Conservation (phyloP, 2,113 vertebrate species). For the Picathartes gymnocephalus region DNA sequence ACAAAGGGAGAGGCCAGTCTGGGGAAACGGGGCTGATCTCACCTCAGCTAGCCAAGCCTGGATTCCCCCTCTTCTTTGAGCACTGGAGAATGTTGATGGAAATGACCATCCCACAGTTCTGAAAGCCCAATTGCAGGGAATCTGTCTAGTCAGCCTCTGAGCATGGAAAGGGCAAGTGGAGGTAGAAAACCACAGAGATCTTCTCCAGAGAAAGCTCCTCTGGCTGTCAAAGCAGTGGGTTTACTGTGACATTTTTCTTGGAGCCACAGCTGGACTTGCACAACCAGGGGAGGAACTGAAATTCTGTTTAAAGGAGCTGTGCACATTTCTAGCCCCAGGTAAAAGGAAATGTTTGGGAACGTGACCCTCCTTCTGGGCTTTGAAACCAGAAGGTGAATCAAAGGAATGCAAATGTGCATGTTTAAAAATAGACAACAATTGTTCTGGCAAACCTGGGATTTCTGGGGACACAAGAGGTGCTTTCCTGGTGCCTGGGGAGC, state of each 20-base stretch:
- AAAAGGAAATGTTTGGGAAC: neutral
- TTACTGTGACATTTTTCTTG: conserved; percentile 26
- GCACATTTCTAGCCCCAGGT: conserved; percentile 46
- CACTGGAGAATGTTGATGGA: neutral
- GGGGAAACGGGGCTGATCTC: neutral
- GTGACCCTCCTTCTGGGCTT: conserved; percentile 2
- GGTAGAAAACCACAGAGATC: neutral
- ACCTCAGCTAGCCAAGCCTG: neutral
- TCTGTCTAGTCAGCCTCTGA: neutral
- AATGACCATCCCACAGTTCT: neutral
- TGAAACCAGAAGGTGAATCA: conserved; percentile 45
- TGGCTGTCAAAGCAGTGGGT: neutral
- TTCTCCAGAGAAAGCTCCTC: neutral
- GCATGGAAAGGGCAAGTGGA: neutral
- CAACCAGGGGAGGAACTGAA: neutral
- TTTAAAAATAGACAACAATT: neutral
- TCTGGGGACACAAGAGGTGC: neutral
- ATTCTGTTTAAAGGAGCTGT: neutral
- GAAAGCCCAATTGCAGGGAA: neutral
- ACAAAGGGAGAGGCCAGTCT: neutral
- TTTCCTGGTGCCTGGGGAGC: neutral
- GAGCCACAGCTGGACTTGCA: conserved; percentile 12
- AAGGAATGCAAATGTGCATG: conserved; percentile 21
- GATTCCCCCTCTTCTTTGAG: neutral
- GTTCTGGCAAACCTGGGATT: neutral